Conservation (phyloP, 2,113 vertebrate genomes). For the Morone saxatilis region DNA sequence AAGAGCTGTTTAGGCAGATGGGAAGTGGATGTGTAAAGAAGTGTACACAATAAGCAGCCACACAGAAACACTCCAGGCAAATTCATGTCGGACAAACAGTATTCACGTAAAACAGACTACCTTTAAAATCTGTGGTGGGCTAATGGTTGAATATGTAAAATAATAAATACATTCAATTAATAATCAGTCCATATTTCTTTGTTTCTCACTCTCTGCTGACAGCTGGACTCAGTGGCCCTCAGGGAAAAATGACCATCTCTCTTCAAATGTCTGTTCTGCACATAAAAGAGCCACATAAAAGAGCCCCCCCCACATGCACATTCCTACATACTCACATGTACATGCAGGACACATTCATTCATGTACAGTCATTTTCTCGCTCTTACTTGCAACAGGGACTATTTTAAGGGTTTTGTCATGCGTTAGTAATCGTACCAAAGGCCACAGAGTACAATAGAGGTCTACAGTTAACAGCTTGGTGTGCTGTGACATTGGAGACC, state of each 20-base stretch:
- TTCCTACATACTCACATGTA: not conserved
- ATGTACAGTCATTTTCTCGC: slow-evolving; percentile 12
- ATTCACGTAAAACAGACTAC: not conserved
- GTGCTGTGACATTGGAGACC: slow-evolving; percentile 43
- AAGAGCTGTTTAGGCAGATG: slow-evolving; percentile 21
- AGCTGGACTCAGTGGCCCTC: slow-evolving; percentile 53
- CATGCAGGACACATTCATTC: slow-evolving; percentile 4
- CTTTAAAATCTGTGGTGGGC: not conserved
- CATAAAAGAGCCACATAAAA: slow-evolving; percentile 17
- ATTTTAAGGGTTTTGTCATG: slow-evolving; percentile 65
- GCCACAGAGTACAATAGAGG: slow-evolving; percentile 43
- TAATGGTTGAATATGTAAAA: not conserved
- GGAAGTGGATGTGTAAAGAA: slow-evolving; percentile 20
- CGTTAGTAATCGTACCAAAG: slow-evolving; percentile 51
- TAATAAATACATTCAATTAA: not conserved
- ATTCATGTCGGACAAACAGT: not conserved
- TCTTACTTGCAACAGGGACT: slow-evolving; percentile 20
- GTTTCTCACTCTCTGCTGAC: slow-evolving; percentile 40
- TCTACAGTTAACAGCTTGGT: slow-evolving; percentile 54
- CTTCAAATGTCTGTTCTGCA: slow-evolving; percentile 20
- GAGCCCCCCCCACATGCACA: slow-evolving; percentile 7
- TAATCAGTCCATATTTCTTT: not conserved
- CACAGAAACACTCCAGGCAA: not conserved
- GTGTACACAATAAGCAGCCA: not conserved
- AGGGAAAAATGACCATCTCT: slow-evolving; percentile 33